Base-by-base conservation (phyloP, 1,140 invertebrate genomes). In the Nixonia krombeini region DNA sequence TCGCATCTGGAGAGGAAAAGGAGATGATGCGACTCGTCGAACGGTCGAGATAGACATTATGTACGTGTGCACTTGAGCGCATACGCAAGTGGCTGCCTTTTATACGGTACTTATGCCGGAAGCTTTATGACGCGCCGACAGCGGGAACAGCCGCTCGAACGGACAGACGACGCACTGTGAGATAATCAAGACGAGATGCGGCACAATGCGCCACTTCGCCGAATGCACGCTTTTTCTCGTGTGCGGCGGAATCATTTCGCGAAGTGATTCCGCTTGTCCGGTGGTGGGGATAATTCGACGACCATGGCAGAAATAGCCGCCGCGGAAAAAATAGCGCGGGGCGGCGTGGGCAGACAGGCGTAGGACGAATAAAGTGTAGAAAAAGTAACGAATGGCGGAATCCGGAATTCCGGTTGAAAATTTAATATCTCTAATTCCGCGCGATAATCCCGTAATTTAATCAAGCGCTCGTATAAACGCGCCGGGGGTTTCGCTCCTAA, bases 361-460 rank as follows among this genome's bases (percentile, higher is more conserved):
- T 10, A 40, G 13, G 9, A 28, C 10, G 3, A n/a, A 15, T 26
- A 31, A 21, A 21, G 2, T 21, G 21, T 21, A 21, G 21, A 6
- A 9, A 16, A 40, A 55, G 42, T 62, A 51, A 57, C 50, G 49
- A 58, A 67, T 55, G 59, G 55, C 21, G 31, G 51, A 44, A 55
- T 37, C 45, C 40, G 28, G 46, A 56, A 31, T 51, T 59, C 29
- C 63, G 41, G 50, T 13, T 51, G 65, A 59, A 67, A 76, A 76
- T 81, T 81, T 82, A 82, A 82, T 81, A 79, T 78, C 76, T 81
- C 74, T 82, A 82, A 82, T 82, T 80, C 71, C 62, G 70, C 68
- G 66, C 78, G 76, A 82, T 82, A 58, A 82, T 82, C 70, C 78
- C 52, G 69, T 82, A 82, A 82, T 82, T 82, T 82, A 81, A 82